phyloP scores from a whole-genome alignment of 2,113 vertebrate species.

The Proterorhinus semilunaris region DNA sequence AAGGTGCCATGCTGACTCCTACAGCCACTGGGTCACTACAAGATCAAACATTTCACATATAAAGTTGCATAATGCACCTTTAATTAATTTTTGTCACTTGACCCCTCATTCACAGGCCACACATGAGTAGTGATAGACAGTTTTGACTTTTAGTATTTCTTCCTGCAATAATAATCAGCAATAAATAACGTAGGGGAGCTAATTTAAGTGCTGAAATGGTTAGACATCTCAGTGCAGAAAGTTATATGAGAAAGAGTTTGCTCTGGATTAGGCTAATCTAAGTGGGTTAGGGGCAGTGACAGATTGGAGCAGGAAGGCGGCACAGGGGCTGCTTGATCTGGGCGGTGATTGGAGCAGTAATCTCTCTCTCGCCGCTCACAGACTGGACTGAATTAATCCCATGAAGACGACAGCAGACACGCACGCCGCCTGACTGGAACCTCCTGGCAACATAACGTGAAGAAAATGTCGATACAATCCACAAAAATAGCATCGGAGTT shows the following conservation, averaged over 20 bases:
- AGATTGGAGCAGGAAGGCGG: conserved; percentile 18
- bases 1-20: too few relatives aligned
- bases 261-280: conserved; percentile 13
- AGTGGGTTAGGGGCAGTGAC: conserved; percentile 2
- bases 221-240: background rate
- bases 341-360: conserved; percentile 44
- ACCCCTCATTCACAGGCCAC: too few relatives aligned
- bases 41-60: too few relatives aligned
- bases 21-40: too few relatives aligned
- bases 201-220: background rate
- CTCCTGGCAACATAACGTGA: conserved; percentile 3
- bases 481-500: background rate
- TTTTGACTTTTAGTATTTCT: too few relatives aligned
- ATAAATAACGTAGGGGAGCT: too few relatives aligned
- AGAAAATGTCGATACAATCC: background rate
- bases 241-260: conserved; percentile 6
- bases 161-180: too few relatives aligned
- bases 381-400: conserved; percentile 55
- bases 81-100: too few relatives aligned
- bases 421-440: conserved; percentile 3
- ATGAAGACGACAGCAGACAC: conserved; percentile 17
- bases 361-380: conserved; percentile 38
- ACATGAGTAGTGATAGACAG: too few relatives aligned
- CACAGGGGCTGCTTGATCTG: conserved; percentile 24
- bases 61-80: too few relatives aligned